Base-by-base conservation (phyloP, 2,113 vertebrate genomes). In the Eleginops maclovinus region DNA sequence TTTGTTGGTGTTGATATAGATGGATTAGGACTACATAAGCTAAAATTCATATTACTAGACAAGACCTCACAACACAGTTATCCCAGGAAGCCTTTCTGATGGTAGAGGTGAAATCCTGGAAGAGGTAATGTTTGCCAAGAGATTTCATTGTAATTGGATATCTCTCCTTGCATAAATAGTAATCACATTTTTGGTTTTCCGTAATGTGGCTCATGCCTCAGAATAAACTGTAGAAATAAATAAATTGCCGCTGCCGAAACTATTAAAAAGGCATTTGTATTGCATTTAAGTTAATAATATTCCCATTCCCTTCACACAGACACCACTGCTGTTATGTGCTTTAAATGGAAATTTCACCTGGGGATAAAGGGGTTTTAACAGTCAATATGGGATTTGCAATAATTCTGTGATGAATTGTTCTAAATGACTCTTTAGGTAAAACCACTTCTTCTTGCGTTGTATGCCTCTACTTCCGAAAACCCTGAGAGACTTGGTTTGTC, bases 71-170 rank as follows among this genome's bases (percentile, higher is more conserved):
- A 55, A 89, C 86, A 90, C 82, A 84, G 88, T 93, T 87, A 91
- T 86, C 59, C 73, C 68, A 72, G 70, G 75, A 88, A 90, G 84
- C 89, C 65, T 79, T 65, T 60, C 72, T 77, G 72, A 80, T 77
- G 84, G 85, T 81, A 79, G 84, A 91, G 81, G 89, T 88, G 83
- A 86, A 87, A 93, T 85, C 87, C 74, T 63, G 77, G 83, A 88
- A 90, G 86, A 88, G 75, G 86, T 86, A 89, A 92, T 92, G 88
- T 94, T 94, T 92, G 89, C 85, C 72, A 44, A 87, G 87, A 87
- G 86, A 92, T 90, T 89, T 89, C 78, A 73, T 59, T 55, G 75
- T 93, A 91, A 94, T 93, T 93, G 90, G 91, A 93, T 88, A 77
- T 88, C 85, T 70, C 72, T 81, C 71, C 77, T 85, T 85, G 92